phyloP scores from a whole-genome alignment of 2,888 invertebrate species.

The Acanthoscelides obtectus region DNA sequence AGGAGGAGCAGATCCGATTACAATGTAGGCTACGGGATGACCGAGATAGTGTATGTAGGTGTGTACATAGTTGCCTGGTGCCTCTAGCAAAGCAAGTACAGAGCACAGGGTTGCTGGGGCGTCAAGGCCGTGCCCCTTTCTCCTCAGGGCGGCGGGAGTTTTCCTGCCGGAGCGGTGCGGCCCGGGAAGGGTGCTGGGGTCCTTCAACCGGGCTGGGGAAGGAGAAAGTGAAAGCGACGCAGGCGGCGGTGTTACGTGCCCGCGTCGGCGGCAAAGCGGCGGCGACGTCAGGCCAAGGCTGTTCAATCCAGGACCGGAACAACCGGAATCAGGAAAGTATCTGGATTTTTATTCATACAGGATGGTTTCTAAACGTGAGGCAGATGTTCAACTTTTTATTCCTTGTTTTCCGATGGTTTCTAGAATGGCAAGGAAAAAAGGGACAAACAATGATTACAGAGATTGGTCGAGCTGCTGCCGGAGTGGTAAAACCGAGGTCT shows the following conservation, averaged over 20 bases:
- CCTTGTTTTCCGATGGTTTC: too few relatives aligned
- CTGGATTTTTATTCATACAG: too few relatives aligned
- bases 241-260: slow-evolving; percentile 7
- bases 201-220: slow-evolving; percentile 4
- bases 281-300: slow-evolving; percentile 24
- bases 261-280: slow-evolving; percentile 25
- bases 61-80: background rate
- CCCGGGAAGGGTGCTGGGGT: background rate
- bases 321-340: slow-evolving; percentile 17
- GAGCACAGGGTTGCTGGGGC: background rate
- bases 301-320: slow-evolving; percentile 25
- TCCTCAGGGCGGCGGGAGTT: background rate
- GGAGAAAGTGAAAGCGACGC: slow-evolving; percentile 7
- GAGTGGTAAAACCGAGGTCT: too few relatives aligned
- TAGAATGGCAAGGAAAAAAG: too few relatives aligned
- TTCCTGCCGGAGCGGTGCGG: background rate
- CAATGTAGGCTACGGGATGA: background rate
- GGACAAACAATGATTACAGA: too few relatives aligned
- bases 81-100: background rate
- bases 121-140: background rate
- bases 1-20: background rate
- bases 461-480: too few relatives aligned
- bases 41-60: background rate
- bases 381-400: too few relatives aligned
- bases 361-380: too few relatives aligned